Evolutionary conservation across 2,888 invertebrate species (phyloP).

Genomic region (Drosophila antonietae): DNA sequence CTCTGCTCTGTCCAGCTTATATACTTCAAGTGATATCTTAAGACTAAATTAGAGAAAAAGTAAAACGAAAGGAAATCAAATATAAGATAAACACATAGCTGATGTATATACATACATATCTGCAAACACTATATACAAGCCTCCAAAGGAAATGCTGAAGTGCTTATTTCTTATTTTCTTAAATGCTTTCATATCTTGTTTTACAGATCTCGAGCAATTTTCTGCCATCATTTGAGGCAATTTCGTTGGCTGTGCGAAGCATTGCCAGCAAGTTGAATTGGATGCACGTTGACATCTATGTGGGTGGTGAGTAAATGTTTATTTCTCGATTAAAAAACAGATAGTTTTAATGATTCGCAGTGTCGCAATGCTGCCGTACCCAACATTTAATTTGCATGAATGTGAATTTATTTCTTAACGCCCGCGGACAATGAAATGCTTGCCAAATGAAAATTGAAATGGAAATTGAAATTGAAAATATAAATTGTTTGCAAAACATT

Average conservation of each 20-base stretch:
- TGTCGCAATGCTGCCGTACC: background rate
- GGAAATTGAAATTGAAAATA: slow-evolving; percentile 27
- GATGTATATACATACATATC: slow-evolving; percentile 2
- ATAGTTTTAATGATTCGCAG: slow-evolving; percentile 38
- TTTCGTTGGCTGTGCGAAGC: slow-evolving; percentile 84
- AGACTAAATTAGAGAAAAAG: slow-evolving; percentile 35
- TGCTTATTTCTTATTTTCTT: slow-evolving; percentile 1
- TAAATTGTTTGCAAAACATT: background rate
- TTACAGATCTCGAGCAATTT: slow-evolving; percentile 84
- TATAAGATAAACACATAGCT: slow-evolving; percentile 2
- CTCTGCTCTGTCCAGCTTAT: no score
- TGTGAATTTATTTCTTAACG: slow-evolving; percentile 19
- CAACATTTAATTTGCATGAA: slow-evolving; percentile 56
- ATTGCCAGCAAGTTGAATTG: slow-evolving; percentile 85
- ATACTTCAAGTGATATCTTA: slow-evolving; percentile 35
- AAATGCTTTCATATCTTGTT: slow-evolving; percentile 49
- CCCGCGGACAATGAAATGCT: slow-evolving; percentile 11
- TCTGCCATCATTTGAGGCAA: slow-evolving; percentile 84
- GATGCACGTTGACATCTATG: slow-evolving; percentile 84
- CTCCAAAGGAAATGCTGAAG: slow-evolving; percentile 12
- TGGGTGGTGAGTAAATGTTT: slow-evolving; percentile 82
- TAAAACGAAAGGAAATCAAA: slow-evolving; percentile 30
- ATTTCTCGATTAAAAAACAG: slow-evolving; percentile 45
- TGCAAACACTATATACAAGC: background rate
- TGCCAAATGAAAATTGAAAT: slow-evolving; percentile 15